Conservation (phyloP, 2,888 invertebrate species). For the Tinea trinotella region DNA sequence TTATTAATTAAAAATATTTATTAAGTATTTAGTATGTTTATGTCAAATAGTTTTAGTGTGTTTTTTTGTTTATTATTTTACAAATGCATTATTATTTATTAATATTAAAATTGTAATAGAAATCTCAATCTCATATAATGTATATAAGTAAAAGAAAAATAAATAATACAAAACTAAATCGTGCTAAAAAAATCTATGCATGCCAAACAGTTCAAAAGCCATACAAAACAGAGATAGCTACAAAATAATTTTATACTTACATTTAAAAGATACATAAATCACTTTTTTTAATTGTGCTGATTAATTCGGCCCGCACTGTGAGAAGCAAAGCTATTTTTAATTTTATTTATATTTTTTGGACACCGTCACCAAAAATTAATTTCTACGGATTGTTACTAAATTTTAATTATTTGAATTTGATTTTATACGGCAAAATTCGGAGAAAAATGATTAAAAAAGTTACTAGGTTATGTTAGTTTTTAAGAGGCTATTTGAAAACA, state of each 20-base stretch:
- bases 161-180: constrained; percentile 20
- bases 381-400: constrained; percentile 25
- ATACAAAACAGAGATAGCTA: constrained; percentile 26
- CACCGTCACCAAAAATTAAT: constrained; percentile 46
- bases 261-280: constrained; percentile 32
- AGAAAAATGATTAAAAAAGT: not conserved
- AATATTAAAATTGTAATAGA: no score
- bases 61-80: no score
- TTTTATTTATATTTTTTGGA: no score
- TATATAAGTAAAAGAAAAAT: constrained; percentile 25
- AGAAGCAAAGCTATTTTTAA: constrained; percentile 53
- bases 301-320: constrained; percentile 37
- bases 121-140: not conserved
- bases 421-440: not conserved
- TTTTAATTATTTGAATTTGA: no score
- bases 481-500: not conserved
- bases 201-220: constrained; percentile 64
- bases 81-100: no score
- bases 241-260: constrained; percentile 56
- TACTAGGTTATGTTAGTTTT: constrained; percentile 9
- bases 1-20: no score
- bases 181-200: constrained; percentile 40
- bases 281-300: constrained; percentile 29
- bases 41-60: no score
- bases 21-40: no score